Evolutionary conservation across 2,797 vertebrate species (phyloP).

Genomic region (Tachyglossus aculeatus): DNA sequence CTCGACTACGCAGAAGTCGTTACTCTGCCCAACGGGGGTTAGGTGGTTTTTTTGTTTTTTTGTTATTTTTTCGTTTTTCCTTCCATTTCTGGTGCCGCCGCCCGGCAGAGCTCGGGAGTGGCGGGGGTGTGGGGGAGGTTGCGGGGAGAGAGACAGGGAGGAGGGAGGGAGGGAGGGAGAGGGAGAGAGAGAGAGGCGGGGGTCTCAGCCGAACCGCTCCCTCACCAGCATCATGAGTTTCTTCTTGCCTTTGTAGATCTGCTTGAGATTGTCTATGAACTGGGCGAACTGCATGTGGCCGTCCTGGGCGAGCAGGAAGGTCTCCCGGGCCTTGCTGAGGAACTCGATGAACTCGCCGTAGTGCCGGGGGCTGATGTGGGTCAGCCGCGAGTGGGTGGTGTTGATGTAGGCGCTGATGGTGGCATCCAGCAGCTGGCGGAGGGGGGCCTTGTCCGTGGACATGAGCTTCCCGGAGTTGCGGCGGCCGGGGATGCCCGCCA

Average conservation of each 20-base stretch:
- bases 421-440: conserved; percentile 94
- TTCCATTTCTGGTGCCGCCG: conserved; percentile 50
- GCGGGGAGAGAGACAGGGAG: no score
- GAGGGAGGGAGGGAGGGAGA: no score
- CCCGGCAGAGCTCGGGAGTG: conserved; percentile 42
- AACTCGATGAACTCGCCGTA: conserved; percentile 98
- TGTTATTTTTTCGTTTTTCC: conserved; percentile 62
- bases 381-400: conserved; percentile 97
- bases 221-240: conserved; percentile 98
- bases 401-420: conserved; percentile 98
- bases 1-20: no score
- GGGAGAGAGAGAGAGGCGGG: no score
- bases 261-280: conserved; percentile 99
- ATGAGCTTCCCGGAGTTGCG: conserved; percentile 97
- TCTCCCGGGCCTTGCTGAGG: conserved; percentile 96
- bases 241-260: conserved; percentile 99
- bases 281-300: conserved; percentile 97
- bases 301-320: conserved; percentile 95
- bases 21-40: conserved; percentile 9
- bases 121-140: not conserved
- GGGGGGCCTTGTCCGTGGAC: conserved; percentile 97
- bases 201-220: conserved; percentile 92
- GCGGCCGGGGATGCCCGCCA: conserved; percentile 93
- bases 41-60: conserved; percentile 57
- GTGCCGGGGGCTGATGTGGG: conserved; percentile 97